Evolutionary conservation across 2,888 invertebrate species (phyloP), one percentile per base, ranked within the genome.

Genomic region (Ellobium chinense): DNA sequence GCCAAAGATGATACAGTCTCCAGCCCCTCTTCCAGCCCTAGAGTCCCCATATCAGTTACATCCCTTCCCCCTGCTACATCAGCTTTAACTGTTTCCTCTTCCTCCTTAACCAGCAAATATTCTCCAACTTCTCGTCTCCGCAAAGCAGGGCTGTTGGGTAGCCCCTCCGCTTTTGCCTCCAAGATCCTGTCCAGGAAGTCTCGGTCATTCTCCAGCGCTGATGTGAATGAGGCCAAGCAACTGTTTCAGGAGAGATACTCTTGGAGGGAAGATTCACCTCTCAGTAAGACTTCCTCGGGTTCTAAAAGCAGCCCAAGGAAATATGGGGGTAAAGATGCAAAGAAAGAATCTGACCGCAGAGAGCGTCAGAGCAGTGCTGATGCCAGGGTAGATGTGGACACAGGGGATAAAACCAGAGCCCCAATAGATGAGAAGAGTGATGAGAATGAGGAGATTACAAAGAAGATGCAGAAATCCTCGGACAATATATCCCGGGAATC

Each of bases 121-220:
- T 63, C 62, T 21, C 37, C 56, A 18, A 56, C 78, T 21, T 65
- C 78, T 27, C 68, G 77, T 12, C 34, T 72, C 24, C 27, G 63
- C 46, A 72, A 56, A 65, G 69, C 29, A 7, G 36, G 68, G 0
- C 24, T n/a, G 12, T 29, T 70, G 14, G 63, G 65, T 7, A 56
- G 54, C 37, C 72, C 72, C 18, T 58, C 72, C 18, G 14, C 36
- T 58, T n/a, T 54, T 3, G 56, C 72, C 21, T 34, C 70, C 3
- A 70, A 69, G 69, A 37, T 37, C 18, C n/a, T 80, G 7, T 75
- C 80, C 7, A 56, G 69, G n/a, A 80, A 80, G 63, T 75, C 80
- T 2, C 34, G 80, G 14, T 80, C 80, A 3, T 60, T 80, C 14
- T 80, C 80, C 7, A 80, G 66, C 54, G 63, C 68, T 12, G 75